phyloP scores from a whole-genome alignment of 1,140 invertebrate species.

The Scaptodrosophila lebanonensis region DNA sequence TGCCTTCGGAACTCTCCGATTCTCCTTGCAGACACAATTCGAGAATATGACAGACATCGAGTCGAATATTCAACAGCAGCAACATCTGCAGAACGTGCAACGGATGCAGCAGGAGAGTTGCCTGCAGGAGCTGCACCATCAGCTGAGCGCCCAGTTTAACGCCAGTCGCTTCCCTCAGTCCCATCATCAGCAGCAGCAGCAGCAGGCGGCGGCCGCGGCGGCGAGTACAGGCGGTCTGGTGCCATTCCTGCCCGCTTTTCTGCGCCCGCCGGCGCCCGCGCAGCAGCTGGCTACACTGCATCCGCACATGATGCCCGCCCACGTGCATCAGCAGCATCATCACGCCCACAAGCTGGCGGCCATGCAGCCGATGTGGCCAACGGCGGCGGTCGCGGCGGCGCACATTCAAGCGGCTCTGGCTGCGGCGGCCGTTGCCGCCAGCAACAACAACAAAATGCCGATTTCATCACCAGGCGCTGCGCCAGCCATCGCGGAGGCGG shows the following conservation, averaged over 20 bases:
- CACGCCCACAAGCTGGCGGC: conserved; percentile 40
- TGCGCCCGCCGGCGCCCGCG: conserved; percentile 42
- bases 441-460: conserved; percentile 34
- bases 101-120: conserved; percentile 54
- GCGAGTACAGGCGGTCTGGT: conserved; percentile 22
- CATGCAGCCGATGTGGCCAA: conserved; percentile 65
- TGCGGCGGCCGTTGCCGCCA: conserved; percentile 58
- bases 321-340: conserved; percentile 21
- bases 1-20: too few relatives aligned
- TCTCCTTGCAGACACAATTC: conserved; percentile 43
- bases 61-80: conserved; percentile 43
- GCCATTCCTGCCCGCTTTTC: conserved; percentile 60
- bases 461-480: neutral
- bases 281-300: conserved; percentile 26
- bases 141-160: conserved; percentile 45
- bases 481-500: conserved; percentile 3
- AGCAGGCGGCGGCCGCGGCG: conserved; percentile 17
- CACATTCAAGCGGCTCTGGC: conserved; percentile 71
- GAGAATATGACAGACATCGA: conserved; percentile 63
- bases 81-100: conserved; percentile 49
- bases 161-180: conserved; percentile 21
- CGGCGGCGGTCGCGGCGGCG: conserved; percentile 65
- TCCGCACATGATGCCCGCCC: conserved; percentile 32
- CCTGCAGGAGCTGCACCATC: conserved; percentile 60
- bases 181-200: conserved; percentile 25